These are phyloP conservation scores for Caenorhabditis imperialis DNA, from an alignment of 2,888 invertebrate genomes.

Conservation along the genomic window DNA sequence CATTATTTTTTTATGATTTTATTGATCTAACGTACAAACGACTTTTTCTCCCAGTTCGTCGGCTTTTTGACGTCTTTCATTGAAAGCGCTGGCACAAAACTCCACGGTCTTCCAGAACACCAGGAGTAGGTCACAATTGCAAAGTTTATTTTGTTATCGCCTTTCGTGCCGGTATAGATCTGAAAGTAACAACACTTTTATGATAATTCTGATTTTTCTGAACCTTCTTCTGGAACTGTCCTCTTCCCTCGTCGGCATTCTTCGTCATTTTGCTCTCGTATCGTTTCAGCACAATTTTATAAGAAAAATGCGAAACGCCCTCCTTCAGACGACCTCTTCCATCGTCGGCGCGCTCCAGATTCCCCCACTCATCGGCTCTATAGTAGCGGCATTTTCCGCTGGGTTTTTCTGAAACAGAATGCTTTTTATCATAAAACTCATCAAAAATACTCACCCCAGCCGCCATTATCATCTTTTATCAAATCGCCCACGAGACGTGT, in stretches of 20 bases:
- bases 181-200: slow-evolving; percentile 10
- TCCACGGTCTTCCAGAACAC: slow-evolving; percentile 50
- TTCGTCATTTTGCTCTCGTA: slow-evolving; percentile 41
- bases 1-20: neutral
- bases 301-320: slow-evolving; percentile 24
- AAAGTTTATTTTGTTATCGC: neutral
- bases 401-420: slow-evolving; percentile 38
- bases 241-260: slow-evolving; percentile 18
- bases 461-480: slow-evolving; percentile 48
- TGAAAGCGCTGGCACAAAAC: slow-evolving; percentile 22
- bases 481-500: neutral
- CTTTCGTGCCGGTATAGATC: slow-evolving; percentile 54
- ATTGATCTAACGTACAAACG: slow-evolving; percentile 2
- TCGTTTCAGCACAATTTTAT: slow-evolving; percentile 39
- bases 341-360: slow-evolving; percentile 50
- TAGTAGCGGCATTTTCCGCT: slow-evolving; percentile 58
- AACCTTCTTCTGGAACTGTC: slow-evolving; percentile 44
- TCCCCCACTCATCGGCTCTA: slow-evolving; percentile 24
- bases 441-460: slow-evolving; percentile 50
- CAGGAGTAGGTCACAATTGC: slow-evolving; percentile 63
- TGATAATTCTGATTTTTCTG: neutral
- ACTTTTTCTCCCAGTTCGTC: slow-evolving; percentile 46
- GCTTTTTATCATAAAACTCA: neutral
- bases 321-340: slow-evolving; percentile 46
- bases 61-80: neutral